Evolutionary conservation across 2,797 vertebrate genomes (phyloP), one percentile per base, ranked within the genome.

Genomic region (Anguilla pacifica): DNA sequence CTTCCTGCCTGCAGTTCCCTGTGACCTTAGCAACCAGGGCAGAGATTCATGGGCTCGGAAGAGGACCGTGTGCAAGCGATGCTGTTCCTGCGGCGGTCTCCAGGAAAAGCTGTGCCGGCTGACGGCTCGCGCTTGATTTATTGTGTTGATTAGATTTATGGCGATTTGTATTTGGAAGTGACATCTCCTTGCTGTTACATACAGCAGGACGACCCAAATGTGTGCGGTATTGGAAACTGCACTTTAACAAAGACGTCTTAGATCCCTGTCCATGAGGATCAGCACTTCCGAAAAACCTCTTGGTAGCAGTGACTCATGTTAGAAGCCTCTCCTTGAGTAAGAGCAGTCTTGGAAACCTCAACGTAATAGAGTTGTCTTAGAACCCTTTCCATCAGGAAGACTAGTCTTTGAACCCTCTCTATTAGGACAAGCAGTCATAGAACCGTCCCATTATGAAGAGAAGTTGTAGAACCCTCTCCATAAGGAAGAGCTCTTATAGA

Each of bases 131-230:
- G 4, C 86, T 87, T 89, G 89, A 92, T 92, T 90, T 91, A 91
- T 92, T 88, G 86, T 88, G 87, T 88, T 89, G 88, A 91, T 92
- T 91, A 87, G 86, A 91, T 91, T 92, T 90, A 91, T 89, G 86
- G 86, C 31, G 0, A 83, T 88, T 86, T 84, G 84, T 85, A 25
- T 79, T 46, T 3, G 43, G 87, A 84, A 87, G 64, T 85, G 87
- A 87, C 67, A 15, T 85, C 31, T 22, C 35, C n/a, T 31, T 31
- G 17, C 49, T 53, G 2, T 35, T 46, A 9, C 19, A 82, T 15
- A 35, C 51, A 57, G 55, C 4, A 35, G 46, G 22, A 28, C 31
- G n/a, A 5, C 35, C 35, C 35, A 35, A 35, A 35, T 35, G 35
- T 35, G 35, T 35, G 35, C 35, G 35, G 43, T 49, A 49, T 83